A percentile compares a stretch with the other conserved stretches of the same genome.
These are phyloP conservation scores for Cottus gobio DNA, from an alignment of 2,113 vertebrate genomes.

Conservation along the genomic window DNA sequence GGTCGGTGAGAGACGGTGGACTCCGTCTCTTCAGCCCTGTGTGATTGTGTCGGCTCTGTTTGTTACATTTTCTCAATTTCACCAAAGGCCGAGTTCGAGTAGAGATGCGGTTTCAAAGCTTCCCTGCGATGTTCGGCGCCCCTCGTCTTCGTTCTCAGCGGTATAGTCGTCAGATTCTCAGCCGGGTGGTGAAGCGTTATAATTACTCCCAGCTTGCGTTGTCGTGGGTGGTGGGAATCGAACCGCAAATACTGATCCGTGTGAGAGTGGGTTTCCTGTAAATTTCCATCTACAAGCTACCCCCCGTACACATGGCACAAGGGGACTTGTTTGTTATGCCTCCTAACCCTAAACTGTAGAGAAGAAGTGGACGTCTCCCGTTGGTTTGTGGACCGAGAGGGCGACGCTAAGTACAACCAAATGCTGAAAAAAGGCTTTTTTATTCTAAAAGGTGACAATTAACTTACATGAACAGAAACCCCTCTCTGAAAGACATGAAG, in stretches of 20 bases:
- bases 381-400: neutral
- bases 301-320: neutral
- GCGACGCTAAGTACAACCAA: neutral
- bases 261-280: slow-evolving; percentile 48
- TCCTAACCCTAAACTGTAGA: neutral
- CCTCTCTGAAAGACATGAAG: neutral
- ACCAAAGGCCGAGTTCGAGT: neutral
- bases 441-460: neutral
- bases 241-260: slow-evolving; percentile 58
- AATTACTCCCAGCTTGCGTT: slow-evolving; percentile 69
- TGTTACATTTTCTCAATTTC: slow-evolving; percentile 3
- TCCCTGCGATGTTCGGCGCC: slow-evolving; percentile 32
- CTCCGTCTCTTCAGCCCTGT: neutral
- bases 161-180: slow-evolving; percentile 46
- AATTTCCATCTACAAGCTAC: slow-evolving; percentile 35
- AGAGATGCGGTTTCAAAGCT: slow-evolving; percentile 30
- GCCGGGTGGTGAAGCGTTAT: slow-evolving; percentile 57
- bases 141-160: slow-evolving; percentile 40
- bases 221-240: slow-evolving; percentile 60
- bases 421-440: neutral
- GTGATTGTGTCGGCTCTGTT: neutral
- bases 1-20: too few species aligned
- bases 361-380: neutral
- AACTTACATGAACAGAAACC: neutral
- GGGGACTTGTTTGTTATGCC: neutral